phyloP scores from a whole-genome alignment of 2,888 invertebrate species.

The Autographa pulchrina region DNA sequence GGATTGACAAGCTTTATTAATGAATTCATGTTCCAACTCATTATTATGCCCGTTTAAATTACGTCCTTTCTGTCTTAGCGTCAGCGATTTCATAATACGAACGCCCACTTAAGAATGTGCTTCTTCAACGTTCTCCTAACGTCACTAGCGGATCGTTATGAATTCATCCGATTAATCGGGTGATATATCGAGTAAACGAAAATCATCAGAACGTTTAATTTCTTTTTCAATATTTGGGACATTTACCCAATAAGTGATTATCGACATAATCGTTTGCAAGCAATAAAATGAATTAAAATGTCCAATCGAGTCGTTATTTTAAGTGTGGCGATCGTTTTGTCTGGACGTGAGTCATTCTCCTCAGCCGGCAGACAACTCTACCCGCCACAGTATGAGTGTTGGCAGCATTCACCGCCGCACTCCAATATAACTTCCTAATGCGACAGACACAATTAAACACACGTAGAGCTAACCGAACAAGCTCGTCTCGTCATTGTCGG shows the following conservation, averaged over 20 bases:
- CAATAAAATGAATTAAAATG: constrained; percentile 43
- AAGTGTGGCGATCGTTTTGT: constrained; percentile 46
- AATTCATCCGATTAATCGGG: constrained; percentile 16
- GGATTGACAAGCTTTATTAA: constrained; percentile 50
- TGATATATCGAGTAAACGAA: not conserved
- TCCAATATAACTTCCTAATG: constrained; percentile 66
- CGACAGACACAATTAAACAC: constrained; percentile 59
- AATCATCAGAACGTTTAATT: not conserved
- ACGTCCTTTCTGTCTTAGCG: constrained; percentile 46
- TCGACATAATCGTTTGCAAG: not conserved
- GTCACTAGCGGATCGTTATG: constrained; percentile 22
- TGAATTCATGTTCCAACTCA: constrained; percentile 53
- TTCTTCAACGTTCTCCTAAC: constrained; percentile 27
- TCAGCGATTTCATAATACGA: constrained; percentile 54
- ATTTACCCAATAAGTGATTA: constrained; percentile 16
- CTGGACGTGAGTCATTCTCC: constrained; percentile 47
- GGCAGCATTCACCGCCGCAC: constrained; percentile 65
- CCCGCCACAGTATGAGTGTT: constrained; percentile 61
- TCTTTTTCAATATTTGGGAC: not conserved
- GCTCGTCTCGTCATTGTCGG: constrained; percentile 34
- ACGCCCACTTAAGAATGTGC: constrained; percentile 46
- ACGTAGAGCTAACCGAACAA: constrained; percentile 46
- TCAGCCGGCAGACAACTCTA: constrained; percentile 52
- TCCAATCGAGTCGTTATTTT: constrained; percentile 36
- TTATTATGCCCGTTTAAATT: constrained; percentile 52